These are phyloP conservation scores for Lepilemur ruficaudatus DNA, from an alignment of 2,797 vertebrate species.

Conservation along the genomic window DNA sequence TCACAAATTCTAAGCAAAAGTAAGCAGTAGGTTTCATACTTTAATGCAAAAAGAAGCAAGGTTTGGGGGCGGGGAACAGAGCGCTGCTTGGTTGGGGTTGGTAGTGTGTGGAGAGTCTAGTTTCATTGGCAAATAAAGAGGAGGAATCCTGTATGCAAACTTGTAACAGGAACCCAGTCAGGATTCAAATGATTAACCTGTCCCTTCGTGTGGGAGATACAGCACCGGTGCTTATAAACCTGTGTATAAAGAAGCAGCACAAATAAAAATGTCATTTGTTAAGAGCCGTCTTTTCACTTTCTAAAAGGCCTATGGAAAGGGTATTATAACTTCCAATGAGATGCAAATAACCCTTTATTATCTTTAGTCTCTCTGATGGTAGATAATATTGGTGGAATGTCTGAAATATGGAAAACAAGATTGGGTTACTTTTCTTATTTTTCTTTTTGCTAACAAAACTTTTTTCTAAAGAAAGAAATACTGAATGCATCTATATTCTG, in stretches of 20 bases:
- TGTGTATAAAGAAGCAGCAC: neutral
- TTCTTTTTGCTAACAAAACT: slow-evolving; percentile 29
- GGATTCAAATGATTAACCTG: slow-evolving; percentile 8
- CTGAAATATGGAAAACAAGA: slow-evolving; percentile 32
- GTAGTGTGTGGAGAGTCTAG: neutral
- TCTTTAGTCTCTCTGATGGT: neutral
- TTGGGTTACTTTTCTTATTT: slow-evolving; percentile 29
- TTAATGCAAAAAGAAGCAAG: neutral
- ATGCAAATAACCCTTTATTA: slow-evolving; percentile 26
- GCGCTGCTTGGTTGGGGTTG: neutral
- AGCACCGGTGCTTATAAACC: neutral
- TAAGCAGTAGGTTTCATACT: neutral
- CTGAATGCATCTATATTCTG: neutral
- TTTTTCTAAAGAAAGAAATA: slow-evolving; percentile 24
- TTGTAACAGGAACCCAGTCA: slow-evolving; percentile 45
- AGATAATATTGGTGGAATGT: neutral
- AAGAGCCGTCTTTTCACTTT: slow-evolving; percentile 35
- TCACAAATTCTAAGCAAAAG: slow-evolving; percentile 17
- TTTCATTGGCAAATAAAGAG: slow-evolving; percentile 37
- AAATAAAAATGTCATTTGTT: slow-evolving; percentile 12
- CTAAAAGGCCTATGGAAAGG: neutral
- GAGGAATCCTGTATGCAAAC: slow-evolving; percentile 34
- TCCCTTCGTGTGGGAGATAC: neutral
- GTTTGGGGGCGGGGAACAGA: neutral
- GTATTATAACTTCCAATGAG: slow-evolving; percentile 5